Conservation (phyloP, 2,888 invertebrate genomes). For the Protula sp. region DNA sequence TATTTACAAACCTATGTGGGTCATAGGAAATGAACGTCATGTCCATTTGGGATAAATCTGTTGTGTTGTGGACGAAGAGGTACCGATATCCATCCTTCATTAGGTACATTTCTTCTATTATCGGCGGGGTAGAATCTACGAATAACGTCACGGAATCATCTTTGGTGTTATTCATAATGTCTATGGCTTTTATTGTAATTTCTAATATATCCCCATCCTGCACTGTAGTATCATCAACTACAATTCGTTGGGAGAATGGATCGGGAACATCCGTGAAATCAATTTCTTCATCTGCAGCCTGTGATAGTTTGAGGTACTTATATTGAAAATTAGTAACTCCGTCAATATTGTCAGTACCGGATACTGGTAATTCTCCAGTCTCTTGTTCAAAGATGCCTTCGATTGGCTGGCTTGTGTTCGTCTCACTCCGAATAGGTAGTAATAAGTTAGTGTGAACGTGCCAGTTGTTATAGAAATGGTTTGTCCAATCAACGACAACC, state of each 20-base stretch:
- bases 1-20: background rate
- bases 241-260: background rate
- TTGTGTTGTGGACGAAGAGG: background rate
- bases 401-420: too few relatives aligned
- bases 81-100: background rate
- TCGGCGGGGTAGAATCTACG: background rate
- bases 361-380: background rate
- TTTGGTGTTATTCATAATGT: background rate
- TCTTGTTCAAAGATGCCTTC: background rate
- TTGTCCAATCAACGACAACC: background rate
- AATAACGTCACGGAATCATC: background rate
- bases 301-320: background rate
- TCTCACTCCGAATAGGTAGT: background rate
- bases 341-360: background rate
- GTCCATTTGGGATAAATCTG: background rate
- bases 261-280: background rate
- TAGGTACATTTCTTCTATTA: background rate
- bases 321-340: background rate
- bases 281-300: background rate
- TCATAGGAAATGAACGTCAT: background rate
- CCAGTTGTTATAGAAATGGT: background rate
- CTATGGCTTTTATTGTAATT: background rate
- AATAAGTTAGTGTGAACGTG: background rate
- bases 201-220: background rate
- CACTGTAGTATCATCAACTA: background rate